These are phyloP conservation scores for Hemiscyllium ocellatum DNA, from an alignment of 2,113 vertebrate genomes.

Conservation along the genomic window DNA sequence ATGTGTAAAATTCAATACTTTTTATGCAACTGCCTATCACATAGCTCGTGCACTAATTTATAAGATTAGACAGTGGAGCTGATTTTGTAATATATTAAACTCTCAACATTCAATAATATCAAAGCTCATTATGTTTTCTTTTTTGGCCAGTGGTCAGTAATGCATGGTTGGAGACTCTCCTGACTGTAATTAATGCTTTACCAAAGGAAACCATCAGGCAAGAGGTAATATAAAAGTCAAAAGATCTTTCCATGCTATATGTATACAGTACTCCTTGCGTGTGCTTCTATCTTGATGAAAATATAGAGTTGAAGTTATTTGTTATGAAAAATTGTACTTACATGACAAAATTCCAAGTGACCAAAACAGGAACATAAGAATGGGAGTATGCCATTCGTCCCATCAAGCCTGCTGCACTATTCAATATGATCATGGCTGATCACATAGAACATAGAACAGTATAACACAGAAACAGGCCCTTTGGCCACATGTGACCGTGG, in stretches of 20 bases:
- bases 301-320: neutral
- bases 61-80: neutral
- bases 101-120: neutral
- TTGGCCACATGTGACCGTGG: too few relatives aligned
- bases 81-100: constrained; percentile 1
- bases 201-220: constrained; percentile 86
- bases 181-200: constrained; percentile 75
- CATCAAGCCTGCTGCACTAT: too few relatives aligned
- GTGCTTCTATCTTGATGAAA: neutral
- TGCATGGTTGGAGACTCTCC: constrained; percentile 86
- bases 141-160: constrained; percentile 75
- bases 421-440: too few relatives aligned
- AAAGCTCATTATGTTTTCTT: constrained; percentile 35
- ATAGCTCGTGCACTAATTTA: neutral
- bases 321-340: neutral
- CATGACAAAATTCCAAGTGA: neutral
- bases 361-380: neutral
- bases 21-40: neutral
- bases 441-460: too few relatives aligned
- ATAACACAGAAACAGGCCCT: too few relatives aligned
- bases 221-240: constrained; percentile 63
- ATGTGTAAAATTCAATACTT: neutral
- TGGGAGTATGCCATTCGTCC: too few relatives aligned
- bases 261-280: neutral
- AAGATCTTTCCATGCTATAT: neutral